A percentile compares a stretch with the other conserved stretches of the same genome.
Conservation (phyloP, 2,888 invertebrate species). For the Diarsia dahlii region DNA sequence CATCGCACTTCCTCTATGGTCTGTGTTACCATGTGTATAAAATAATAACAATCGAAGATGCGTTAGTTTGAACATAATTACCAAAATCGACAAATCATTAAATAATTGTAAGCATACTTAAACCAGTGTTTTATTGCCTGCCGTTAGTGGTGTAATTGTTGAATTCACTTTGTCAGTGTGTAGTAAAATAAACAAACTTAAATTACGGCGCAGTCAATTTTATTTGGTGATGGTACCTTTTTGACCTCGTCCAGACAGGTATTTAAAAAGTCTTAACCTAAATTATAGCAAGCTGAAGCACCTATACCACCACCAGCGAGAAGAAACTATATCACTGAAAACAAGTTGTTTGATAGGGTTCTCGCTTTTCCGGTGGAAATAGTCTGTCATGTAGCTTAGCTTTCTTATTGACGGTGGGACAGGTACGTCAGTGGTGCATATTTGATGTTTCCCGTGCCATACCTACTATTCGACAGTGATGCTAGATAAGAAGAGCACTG, state of each 20-base stretch:
- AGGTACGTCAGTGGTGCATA: not conserved
- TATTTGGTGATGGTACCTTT: constrained; percentile 25
- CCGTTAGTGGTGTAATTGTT: constrained; percentile 66
- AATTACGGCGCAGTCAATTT: constrained; percentile 54
- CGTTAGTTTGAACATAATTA: constrained; percentile 74
- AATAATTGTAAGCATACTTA: constrained; percentile 85
- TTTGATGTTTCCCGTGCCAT: not conserved
- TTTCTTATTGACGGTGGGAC: not conserved
- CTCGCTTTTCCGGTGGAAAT: not conserved
- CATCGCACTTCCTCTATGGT: constrained; percentile 76
- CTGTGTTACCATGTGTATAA: constrained; percentile 76
- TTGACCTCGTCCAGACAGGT: not conserved
- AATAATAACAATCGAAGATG: constrained; percentile 69
- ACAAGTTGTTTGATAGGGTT: not conserved
- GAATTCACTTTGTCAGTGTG: constrained; percentile 51
- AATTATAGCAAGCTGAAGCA: not conserved
- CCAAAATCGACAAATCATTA: constrained; percentile 78
- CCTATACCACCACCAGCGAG: not conserved
- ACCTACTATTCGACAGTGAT: not conserved
- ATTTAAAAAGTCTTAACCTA: not conserved
- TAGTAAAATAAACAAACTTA: constrained; percentile 72
- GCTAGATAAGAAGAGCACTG: not conserved
- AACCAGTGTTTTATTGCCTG: constrained; percentile 79
- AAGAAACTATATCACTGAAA: not conserved
- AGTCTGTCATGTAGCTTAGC: not conserved